phyloP scores from a whole-genome alignment of 2,113 vertebrate species.

The Piprites chloris region DNA sequence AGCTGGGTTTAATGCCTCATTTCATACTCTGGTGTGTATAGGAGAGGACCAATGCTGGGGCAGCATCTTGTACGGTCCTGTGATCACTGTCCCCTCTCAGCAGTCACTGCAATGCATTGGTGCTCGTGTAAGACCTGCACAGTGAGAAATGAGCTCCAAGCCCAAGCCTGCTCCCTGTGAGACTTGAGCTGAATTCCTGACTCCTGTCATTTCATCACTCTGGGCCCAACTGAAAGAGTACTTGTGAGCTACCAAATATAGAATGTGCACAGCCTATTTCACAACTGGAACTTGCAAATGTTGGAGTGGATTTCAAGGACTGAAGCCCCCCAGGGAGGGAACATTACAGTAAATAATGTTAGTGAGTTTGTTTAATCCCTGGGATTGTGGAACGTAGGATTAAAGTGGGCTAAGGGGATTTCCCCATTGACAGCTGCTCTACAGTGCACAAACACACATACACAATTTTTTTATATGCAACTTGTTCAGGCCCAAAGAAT shows the following conservation, averaged over 20 bases:
- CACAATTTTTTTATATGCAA: neutral
- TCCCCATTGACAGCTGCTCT: conserved; percentile 63
- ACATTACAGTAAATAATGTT: conserved; percentile 42
- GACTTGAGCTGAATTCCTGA: conserved; percentile 8
- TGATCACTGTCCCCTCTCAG: neutral
- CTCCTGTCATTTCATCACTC: conserved; percentile 52
- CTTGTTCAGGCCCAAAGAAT: conserved; percentile 47
- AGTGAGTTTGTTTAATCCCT: conserved; percentile 49
- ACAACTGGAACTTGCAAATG: conserved; percentile 49
- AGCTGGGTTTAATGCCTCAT: neutral
- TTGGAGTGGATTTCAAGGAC: conserved; percentile 46
- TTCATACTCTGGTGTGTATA: neutral
- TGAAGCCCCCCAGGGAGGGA: conserved; percentile 28
- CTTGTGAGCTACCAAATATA: conserved; percentile 57
- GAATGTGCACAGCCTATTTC: neutral
- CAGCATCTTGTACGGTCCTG: neutral
- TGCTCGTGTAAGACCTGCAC: neutral
- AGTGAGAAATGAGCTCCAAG: neutral
- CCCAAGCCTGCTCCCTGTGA: neutral
- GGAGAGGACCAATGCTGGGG: neutral
- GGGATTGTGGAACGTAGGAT: conserved; percentile 35
- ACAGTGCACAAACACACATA: neutral
- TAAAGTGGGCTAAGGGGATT: conserved; percentile 58
- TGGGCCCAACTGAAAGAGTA: neutral
- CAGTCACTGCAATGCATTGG: neutral